A percentile compares a stretch with the other conserved stretches of the same genome.
Evolutionary conservation across 2,113 vertebrate species (phyloP).

Genomic region (Tichodroma muraria): DNA sequence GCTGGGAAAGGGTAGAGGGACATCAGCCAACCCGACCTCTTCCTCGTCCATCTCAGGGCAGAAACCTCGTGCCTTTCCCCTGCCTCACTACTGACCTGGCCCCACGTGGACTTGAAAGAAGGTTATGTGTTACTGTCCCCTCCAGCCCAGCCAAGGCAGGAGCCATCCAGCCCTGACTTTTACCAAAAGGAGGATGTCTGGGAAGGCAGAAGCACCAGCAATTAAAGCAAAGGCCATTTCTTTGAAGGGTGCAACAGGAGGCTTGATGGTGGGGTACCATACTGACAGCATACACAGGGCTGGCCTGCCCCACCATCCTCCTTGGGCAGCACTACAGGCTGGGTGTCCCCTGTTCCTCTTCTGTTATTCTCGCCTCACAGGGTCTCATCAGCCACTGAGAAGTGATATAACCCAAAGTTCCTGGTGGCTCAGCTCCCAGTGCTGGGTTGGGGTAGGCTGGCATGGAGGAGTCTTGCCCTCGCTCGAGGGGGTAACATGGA

Average conservation of each 20-base stretch:
- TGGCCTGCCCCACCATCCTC: background rate
- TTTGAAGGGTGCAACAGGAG: background rate
- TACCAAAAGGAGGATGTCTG: background rate
- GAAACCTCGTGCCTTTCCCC: background rate
- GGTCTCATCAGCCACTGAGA: background rate
- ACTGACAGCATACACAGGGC: background rate
- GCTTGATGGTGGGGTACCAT: rapidly evolving
- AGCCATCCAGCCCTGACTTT: background rate
- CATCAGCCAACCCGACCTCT: background rate
- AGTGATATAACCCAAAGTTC: background rate
- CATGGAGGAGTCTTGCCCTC: background rate
- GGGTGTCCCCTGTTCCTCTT: background rate
- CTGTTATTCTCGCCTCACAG: rapidly evolving
- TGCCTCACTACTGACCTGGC: background rate
- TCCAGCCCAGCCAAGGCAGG: background rate
- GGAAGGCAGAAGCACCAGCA: background rate
- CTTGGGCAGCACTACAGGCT: background rate
- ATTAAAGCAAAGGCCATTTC: background rate
- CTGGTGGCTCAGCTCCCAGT: background rate
- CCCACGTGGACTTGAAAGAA: background rate
- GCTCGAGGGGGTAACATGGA: background rate
- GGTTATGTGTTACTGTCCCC: background rate
- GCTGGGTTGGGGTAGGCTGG: background rate
- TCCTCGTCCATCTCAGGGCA: background rate
- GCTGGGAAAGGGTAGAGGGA: background rate